These are phyloP conservation scores for Hippasteria phrygiana DNA, from an alignment of 53 echinoderm and acorn worm genomes.

Conservation along the genomic window DNA sequence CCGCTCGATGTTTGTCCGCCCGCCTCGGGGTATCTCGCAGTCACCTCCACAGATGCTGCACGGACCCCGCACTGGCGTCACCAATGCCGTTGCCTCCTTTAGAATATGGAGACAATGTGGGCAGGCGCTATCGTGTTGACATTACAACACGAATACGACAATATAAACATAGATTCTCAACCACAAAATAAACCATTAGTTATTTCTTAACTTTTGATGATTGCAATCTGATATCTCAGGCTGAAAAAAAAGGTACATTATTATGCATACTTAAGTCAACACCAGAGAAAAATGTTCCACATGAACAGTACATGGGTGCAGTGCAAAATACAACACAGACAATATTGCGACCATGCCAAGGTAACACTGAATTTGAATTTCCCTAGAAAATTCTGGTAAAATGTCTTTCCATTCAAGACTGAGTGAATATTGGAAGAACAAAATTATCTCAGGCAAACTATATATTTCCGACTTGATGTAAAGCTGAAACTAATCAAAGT, in stretches of 20 bases:
- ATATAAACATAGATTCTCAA: slow-evolving; percentile 16
- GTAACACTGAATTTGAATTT: too few species aligned
- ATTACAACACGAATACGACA: neutral
- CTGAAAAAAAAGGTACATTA: neutral
- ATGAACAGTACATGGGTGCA: neutral
- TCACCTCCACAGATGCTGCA: slow-evolving; percentile 56
- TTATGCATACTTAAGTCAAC: neutral
- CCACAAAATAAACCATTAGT: neutral
- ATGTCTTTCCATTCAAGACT: too few species aligned
- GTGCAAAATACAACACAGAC: too few species aligned
- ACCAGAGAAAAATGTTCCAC: neutral
- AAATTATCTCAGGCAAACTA: too few species aligned
- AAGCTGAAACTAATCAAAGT: too few species aligned
- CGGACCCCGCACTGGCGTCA: neutral
- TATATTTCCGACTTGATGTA: too few species aligned
- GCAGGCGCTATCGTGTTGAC: slow-evolving; percentile 14
- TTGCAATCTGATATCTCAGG: neutral
- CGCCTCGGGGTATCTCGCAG: slow-evolving; percentile 42
- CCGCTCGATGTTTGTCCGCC: slow-evolving; percentile 28
- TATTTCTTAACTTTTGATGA: slow-evolving; percentile 2
- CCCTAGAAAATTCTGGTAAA: too few species aligned
- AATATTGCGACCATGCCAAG: too few species aligned
- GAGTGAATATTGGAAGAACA: too few species aligned
- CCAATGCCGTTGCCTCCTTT: neutral
- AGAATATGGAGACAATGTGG: neutral